Evolutionary conservation across 2,113 vertebrate genomes (phyloP).

Genomic region (Gasterosteus aculeatus): DNA sequence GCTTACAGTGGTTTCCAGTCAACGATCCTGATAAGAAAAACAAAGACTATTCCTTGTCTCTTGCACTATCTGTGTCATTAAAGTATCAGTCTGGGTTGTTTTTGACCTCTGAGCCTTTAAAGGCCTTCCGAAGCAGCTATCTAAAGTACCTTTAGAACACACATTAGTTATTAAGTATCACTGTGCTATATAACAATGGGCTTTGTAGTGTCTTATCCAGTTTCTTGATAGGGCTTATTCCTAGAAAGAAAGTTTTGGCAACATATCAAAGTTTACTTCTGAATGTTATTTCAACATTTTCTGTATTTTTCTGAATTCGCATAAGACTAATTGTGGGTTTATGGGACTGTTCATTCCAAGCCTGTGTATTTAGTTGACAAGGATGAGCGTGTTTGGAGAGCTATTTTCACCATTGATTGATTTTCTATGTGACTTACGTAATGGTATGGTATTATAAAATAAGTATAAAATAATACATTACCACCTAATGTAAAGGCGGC

Average conservation of each 20-base stretch:
- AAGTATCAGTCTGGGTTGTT: not conserved
- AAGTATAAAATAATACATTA: too few species aligned
- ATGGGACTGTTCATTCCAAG: not conserved
- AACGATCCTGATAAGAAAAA: not conserved
- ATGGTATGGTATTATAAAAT: too few species aligned
- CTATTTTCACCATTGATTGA: not conserved
- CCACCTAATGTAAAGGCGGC: not conserved
- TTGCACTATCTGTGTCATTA: not conserved
- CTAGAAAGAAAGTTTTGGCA: not conserved
- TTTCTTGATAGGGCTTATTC: not conserved
- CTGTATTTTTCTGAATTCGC: not conserved
- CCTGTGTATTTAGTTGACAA: not conserved
- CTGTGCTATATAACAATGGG: not conserved
- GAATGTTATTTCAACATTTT: not conserved
- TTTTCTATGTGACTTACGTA: not conserved
- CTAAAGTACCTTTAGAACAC: not conserved
- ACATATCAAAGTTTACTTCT: not conserved
- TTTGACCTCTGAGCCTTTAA: not conserved
- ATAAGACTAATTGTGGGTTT: not conserved
- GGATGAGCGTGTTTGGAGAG: not conserved
- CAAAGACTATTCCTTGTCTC: not conserved
- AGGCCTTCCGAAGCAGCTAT: not conserved
- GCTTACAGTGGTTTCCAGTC: not conserved
- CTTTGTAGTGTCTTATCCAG: not conserved
- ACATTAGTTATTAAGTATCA: not conserved